Base-by-base conservation (phyloP, 2,113 vertebrate genomes). In the Hippocampus comes region DNA sequence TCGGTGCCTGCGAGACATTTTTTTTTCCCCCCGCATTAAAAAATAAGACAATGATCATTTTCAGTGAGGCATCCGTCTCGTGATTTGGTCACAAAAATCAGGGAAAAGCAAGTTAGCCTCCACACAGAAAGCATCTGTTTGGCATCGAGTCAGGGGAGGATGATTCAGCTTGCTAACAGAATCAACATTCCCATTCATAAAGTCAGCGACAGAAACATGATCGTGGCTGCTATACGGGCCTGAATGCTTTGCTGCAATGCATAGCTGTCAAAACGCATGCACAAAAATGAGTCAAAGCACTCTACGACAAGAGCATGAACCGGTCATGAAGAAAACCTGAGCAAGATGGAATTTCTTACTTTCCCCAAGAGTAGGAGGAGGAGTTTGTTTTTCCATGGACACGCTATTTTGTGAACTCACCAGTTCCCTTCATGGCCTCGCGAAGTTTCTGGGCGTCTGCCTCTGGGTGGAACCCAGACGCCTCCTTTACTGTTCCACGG, bases 381-480 rank as follows among this genome's bases (percentile, higher is more conserved):
- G 68, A 59, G 72, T n/a, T 65, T 75, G 65, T 67, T 57, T 53
- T 71, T 70, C 63, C 72, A 71, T n/a, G 17, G 74, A 74, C 17
- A n/a, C 46, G 21, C 4, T 17, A 67, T 9, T 21, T 61, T 56
- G 65, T 74, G 42, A 23, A 86, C 96, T 95, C 80, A 99, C 97
- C 97, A 0, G 92, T 18, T 63, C 97, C 97, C 82, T 99, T 99
- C 97, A 99, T 99, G 76, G 96, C 95, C 67, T 82, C 92, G 79
- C 94, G 89, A 18, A 99, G 91, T 8, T 73, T 90, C 71, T 95
- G 89, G 41, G 86, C 92, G 79, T 99, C 96, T 1, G 94, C 88
- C 0, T 93, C 85, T 1, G 96, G 76, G 0, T 82, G 92, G 82
- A 99, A 99, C 20, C 86, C 85, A 0, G 93, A 34, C 0, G 92